A percentile compares a stretch with the other conserved stretches of the same genome.
These are phyloP conservation scores for Drosophila willistoni DNA, from an alignment of 1,140 invertebrate genomes.

Conservation along the genomic window DNA sequence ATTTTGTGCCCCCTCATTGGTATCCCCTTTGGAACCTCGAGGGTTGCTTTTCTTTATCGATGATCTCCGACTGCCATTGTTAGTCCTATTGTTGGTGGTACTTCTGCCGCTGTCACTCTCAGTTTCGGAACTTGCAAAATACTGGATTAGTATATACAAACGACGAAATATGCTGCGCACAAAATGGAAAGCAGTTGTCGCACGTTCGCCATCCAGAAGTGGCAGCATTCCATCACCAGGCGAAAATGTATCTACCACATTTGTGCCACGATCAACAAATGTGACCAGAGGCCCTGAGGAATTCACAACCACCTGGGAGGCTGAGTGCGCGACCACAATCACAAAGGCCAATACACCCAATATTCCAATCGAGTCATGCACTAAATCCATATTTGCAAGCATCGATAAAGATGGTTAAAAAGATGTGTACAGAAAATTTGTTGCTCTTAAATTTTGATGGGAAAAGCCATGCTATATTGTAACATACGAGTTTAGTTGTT, in stretches of 20 bases:
- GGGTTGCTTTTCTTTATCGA: neutral
- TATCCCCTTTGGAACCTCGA: neutral
- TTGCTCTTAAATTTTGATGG: neutral
- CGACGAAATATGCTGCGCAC: neutral
- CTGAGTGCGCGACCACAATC: constrained; percentile 13
- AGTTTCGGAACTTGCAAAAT: constrained; percentile 17
- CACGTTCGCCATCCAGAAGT: neutral
- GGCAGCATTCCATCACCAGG: constrained; percentile 18
- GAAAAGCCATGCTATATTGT: constrained; percentile 7
- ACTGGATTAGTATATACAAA: constrained; percentile 2
- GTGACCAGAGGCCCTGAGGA: constrained; percentile 7
- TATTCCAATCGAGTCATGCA: constrained; percentile 42
- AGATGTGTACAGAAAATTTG: neutral
- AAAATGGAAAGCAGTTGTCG: neutral
- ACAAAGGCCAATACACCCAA: constrained; percentile 36
- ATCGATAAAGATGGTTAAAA: neutral
- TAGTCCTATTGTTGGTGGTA: neutral
- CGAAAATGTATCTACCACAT: constrained; percentile 8
- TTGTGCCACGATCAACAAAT: constrained; percentile 1
- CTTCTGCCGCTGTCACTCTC: neutral
- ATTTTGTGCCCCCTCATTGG: neutral
- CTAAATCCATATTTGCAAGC: constrained; percentile 21
- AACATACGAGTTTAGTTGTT: neutral
- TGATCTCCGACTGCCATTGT: neutral
- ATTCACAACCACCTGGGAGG: constrained; percentile 18